phyloP scores from a whole-genome alignment of 2,888 invertebrate species.

The Nomada ruficornis region DNA sequence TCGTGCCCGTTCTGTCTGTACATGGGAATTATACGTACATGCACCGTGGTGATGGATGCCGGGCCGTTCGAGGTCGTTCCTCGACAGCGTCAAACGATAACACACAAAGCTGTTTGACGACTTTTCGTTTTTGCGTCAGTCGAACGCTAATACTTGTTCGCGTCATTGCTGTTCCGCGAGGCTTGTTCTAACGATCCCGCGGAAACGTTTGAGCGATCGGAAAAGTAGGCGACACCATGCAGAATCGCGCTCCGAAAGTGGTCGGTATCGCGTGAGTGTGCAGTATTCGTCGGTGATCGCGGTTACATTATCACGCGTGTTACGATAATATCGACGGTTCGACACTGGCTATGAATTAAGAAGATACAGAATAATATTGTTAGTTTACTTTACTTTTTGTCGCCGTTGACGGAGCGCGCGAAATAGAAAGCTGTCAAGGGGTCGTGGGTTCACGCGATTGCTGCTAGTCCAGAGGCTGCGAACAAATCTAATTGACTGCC shows the following conservation, averaged over 20 bases:
- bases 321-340: slow-evolving; percentile 2
- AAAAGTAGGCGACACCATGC: not conserved
- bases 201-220: not conserved
- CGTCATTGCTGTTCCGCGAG: slow-evolving; percentile 10
- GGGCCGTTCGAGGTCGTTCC: slow-evolving; percentile 60
- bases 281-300: not conserved
- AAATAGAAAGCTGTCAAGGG: slow-evolving; percentile 31
- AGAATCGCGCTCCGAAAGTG: not conserved
- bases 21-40: not conserved
- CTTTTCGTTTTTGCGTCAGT: slow-evolving; percentile 41
- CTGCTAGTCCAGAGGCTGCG: slow-evolving; percentile 51
- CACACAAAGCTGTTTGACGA: slow-evolving; percentile 44
- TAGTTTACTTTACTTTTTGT: not conserved
- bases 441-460: slow-evolving; percentile 54
- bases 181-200: not conserved
- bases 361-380: slow-evolving; percentile 2
- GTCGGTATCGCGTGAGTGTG: not conserved
- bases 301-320: slow-evolving; percentile 6
- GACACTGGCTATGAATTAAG: not conserved
- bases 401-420: slow-evolving; percentile 2
- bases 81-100: slow-evolving; percentile 50
- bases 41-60: slow-evolving; percentile 6
- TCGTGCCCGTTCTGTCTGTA: not conserved
- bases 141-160: slow-evolving; percentile 8
- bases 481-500: slow-evolving; percentile 55